phyloP scores from a whole-genome alignment of 2,113 vertebrate species.

The Cygnus atratus region DNA sequence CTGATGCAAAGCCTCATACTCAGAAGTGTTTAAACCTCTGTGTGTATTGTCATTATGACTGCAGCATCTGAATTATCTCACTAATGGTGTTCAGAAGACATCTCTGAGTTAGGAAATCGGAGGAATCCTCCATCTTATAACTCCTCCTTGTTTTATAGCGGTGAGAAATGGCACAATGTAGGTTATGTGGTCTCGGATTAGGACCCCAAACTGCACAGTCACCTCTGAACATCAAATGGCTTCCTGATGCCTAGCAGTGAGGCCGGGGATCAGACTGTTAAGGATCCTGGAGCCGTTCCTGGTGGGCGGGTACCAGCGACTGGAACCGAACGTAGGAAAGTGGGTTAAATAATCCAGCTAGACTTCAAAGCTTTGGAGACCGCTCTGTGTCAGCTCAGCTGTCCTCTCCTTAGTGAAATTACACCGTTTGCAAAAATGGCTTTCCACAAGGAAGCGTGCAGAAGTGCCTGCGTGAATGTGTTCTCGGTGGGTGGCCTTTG shows the following conservation, averaged over 20 bases:
- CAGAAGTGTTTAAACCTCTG: background rate
- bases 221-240: background rate
- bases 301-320: background rate
- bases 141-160: background rate
- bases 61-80: background rate
- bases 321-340: background rate
- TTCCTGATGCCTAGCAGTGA: background rate
- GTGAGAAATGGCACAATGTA: background rate
- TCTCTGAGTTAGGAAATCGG: background rate
- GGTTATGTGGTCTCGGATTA: background rate
- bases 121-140: background rate
- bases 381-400: background rate
- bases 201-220: background rate
- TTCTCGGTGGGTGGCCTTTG: conserved; percentile 13
- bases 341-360: background rate
- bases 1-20: background rate
- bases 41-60: rapidly evolving
- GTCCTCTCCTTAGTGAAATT: background rate
- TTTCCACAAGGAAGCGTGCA: background rate
- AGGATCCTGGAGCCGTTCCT: background rate
- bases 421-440: background rate
- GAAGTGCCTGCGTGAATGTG: background rate
- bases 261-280: background rate
- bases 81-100: rapidly evolving
- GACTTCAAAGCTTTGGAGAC: background rate